phyloP scores from a whole-genome alignment of 1,140 invertebrate genomes.

The Drosophila subobscura region DNA sequence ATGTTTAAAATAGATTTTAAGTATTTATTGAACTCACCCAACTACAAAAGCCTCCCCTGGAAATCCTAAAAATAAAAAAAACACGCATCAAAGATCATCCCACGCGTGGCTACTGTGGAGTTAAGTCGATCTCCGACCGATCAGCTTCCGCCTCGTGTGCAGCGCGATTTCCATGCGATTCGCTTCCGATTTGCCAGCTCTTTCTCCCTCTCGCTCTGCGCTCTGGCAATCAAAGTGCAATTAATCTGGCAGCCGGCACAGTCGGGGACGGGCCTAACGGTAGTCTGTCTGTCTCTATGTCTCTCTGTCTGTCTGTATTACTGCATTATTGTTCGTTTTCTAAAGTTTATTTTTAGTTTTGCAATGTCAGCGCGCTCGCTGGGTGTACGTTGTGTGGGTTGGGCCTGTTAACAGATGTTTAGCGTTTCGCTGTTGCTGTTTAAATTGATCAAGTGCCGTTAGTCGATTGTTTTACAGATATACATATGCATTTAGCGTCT shows the following conservation, averaged over 20 bases:
- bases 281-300: slow-evolving; percentile 1
- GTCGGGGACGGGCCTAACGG: slow-evolving; percentile 64
- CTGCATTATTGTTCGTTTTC: slow-evolving; percentile 40
- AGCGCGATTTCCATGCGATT: slow-evolving; percentile 48
- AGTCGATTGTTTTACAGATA: slow-evolving; percentile 37
- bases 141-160: slow-evolving; percentile 46
- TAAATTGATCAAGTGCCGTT: slow-evolving; percentile 62
- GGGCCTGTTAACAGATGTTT: slow-evolving; percentile 41
- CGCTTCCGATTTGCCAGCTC: slow-evolving; percentile 60
- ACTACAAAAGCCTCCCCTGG: slow-evolving; percentile 33
- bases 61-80: slow-evolving; percentile 45
- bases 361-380: slow-evolving; percentile 53
- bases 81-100: slow-evolving; percentile 12
- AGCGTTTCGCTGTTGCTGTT: slow-evolving; percentile 4
- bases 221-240: slow-evolving; percentile 77
- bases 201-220: slow-evolving; percentile 34
- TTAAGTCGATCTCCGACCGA: slow-evolving; percentile 1
- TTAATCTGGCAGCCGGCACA: slow-evolving; percentile 71
- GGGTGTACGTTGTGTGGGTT: slow-evolving; percentile 19
- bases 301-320: slow-evolving; percentile 18
- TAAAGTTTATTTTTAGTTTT: slow-evolving; percentile 67
- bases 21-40: slow-evolving; percentile 73
- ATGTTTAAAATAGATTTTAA: slow-evolving; percentile 68
- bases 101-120: too few species aligned
- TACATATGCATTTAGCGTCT: slow-evolving; percentile 33